Conservation (phyloP, 1,140 invertebrate species). For the Geopemphigus sp. region DNA sequence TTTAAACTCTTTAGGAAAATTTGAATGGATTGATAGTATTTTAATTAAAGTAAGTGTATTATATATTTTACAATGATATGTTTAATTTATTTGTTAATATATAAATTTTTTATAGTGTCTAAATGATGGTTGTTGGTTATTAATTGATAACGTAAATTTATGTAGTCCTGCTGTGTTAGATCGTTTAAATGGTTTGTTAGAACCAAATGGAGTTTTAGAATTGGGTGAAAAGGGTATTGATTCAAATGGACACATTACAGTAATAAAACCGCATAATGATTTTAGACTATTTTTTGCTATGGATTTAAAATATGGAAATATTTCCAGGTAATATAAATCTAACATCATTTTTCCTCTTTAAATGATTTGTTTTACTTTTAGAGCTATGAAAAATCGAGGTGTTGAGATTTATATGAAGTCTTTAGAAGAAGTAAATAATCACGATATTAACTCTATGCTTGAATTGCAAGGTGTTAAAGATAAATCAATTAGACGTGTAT, state of each 20-base stretch:
- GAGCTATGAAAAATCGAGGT: constrained; percentile 96
- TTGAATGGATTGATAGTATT: constrained; percentile 96
- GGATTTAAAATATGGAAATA: constrained; percentile 90
- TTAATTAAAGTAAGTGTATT: constrained; percentile 72
- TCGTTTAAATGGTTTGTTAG: constrained; percentile 90
- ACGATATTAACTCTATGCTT: constrained; percentile 63
- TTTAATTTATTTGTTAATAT: not conserved
- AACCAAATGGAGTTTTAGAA: constrained; percentile 84
- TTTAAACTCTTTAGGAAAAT: constrained; percentile 67
- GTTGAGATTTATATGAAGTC: constrained; percentile 82
- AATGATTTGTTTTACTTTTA: constrained; percentile 54
- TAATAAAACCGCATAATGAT: constrained; percentile 81
- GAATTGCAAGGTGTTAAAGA: constrained; percentile 58
- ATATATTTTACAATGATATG: not conserved
- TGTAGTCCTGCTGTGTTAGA: constrained; percentile 96
- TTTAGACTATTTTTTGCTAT: constrained; percentile 94
- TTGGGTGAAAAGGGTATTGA: constrained; percentile 89
- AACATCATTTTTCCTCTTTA: not conserved
- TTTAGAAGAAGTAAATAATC: constrained; percentile 55
- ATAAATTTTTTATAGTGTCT: constrained; percentile 63
- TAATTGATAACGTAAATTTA: constrained; percentile 96
- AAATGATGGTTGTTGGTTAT: constrained; percentile 81
- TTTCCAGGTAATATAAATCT: constrained; percentile 68
- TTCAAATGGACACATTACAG: constrained; percentile 67
- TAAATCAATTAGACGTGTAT: constrained; percentile 56